phyloP scores from a whole-genome alignment of 1,140 invertebrate genomes.

The Ylistrum balloti region DNA sequence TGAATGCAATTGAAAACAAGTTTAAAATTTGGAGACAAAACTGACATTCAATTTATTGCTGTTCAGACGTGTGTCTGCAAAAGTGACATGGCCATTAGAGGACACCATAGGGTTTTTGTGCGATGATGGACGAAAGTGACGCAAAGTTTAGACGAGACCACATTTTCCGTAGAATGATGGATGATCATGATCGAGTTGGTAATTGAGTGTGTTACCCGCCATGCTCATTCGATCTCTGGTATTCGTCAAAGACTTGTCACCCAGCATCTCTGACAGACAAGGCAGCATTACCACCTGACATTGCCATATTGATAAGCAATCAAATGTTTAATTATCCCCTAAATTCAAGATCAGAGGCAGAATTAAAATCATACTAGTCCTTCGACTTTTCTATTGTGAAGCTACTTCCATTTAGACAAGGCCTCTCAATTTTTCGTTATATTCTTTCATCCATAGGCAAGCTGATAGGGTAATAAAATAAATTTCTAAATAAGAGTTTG shows the following conservation, averaged over 20 bases:
- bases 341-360: background rate
- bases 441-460: no score
- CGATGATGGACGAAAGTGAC: conserved; percentile 13
- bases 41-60: conserved; percentile 31
- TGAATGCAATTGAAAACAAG: conserved; percentile 29
- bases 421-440: no score
- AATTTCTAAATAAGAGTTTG: no score
- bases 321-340: conserved; percentile 2
- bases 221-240: background rate
- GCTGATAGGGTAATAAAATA: no score
- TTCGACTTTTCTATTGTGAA: background rate
- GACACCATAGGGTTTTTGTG: conserved; percentile 12
- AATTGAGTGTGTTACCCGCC: conserved; percentile 30
- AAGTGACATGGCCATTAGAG: background rate
- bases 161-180: conserved; percentile 13
- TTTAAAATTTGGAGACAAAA: background rate
- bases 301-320: background rate
- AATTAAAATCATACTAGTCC: background rate
- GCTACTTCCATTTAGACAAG: no score
- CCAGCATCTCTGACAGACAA: background rate
- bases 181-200: conserved; percentile 4
- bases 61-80: background rate
- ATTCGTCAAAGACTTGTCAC: background rate
- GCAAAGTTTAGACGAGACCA: background rate
- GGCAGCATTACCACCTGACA: background rate